phyloP scores from a whole-genome alignment of 2,888 invertebrate species.

The Cacoxenus indagator region DNA sequence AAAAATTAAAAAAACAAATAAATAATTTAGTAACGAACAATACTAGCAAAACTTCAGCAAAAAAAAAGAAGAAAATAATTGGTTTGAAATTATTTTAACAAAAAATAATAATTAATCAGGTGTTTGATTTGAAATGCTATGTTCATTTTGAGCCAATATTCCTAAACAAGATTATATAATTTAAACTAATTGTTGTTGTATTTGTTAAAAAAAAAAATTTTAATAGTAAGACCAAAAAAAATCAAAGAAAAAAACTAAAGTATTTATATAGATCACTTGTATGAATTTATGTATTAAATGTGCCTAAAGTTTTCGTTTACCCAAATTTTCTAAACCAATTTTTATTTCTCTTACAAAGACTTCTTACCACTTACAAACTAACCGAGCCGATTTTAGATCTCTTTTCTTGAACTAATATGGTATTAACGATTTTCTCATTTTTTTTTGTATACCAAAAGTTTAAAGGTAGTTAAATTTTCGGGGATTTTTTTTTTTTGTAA shows the following conservation, averaged over 20 bases:
- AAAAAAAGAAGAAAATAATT: neutral
- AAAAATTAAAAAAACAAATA: slow-evolving; percentile 5
- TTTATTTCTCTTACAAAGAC: neutral
- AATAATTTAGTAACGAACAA: neutral
- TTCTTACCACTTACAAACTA: no score
- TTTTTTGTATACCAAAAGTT: slow-evolving; percentile 17
- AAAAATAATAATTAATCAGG: neutral
- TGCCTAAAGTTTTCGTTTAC: slow-evolving; percentile 58
- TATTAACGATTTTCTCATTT: slow-evolving; percentile 33
- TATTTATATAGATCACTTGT: slow-evolving; percentile 33
- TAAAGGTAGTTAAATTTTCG: no score
- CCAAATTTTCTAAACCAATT: neutral
- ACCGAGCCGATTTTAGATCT: no score
- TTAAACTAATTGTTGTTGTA: slow-evolving; percentile 19
- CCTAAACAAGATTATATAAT: neutral
- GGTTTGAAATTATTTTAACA: neutral
- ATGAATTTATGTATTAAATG: slow-evolving; percentile 62
- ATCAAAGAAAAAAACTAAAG: slow-evolving; percentile 19
- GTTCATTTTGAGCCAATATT: slow-evolving; percentile 1
- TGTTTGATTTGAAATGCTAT: slow-evolving; percentile 30
- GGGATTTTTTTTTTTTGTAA: slow-evolving; percentile 46
- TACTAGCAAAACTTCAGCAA: neutral
- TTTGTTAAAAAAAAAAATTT: slow-evolving; percentile 12
- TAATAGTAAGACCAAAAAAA: neutral
- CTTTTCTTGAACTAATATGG: no score